A percentile compares a stretch with the other conserved stretches of the same genome.
These are phyloP conservation scores for Phaenicophaeus curvirostris DNA, from an alignment of 2,797 vertebrate species.

Conservation along the genomic window DNA sequence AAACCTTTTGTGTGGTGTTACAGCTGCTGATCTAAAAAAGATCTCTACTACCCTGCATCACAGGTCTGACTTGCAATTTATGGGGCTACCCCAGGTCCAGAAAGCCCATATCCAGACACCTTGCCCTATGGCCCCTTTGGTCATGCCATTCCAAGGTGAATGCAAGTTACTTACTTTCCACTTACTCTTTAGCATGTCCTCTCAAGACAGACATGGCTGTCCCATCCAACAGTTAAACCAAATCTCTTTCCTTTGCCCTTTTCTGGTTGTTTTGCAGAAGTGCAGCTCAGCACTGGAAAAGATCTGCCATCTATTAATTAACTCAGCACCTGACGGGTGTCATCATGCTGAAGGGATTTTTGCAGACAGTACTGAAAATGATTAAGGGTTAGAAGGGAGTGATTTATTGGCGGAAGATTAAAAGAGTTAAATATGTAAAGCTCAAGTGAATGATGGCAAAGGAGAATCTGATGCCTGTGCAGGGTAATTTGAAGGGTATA, in stretches of 20 bases:
- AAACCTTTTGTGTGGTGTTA: too few species aligned
- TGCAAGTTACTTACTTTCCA: not conserved
- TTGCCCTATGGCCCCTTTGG: not conserved
- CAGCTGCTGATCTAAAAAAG: rapidly evolving
- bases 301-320: not conserved
- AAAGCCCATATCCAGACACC: rapidly evolving
- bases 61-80: too few species aligned
- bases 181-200: not conserved
- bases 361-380: not conserved
- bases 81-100: not conserved
- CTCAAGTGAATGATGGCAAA: not conserved
- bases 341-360: not conserved
- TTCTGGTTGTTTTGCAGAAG: not conserved
- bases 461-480: not conserved
- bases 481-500: not conserved
- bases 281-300: not conserved
- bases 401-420: not conserved
- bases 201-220: not conserved
- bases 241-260: not conserved
- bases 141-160: not conserved
- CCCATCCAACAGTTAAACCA: not conserved
- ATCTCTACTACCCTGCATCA: not conserved
- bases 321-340: not conserved
- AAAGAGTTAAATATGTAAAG: conserved; percentile 27
- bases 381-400: not conserved